phyloP scores from a whole-genome alignment of 2,113 vertebrate genomes.

The Notarius lentiginosus region DNA sequence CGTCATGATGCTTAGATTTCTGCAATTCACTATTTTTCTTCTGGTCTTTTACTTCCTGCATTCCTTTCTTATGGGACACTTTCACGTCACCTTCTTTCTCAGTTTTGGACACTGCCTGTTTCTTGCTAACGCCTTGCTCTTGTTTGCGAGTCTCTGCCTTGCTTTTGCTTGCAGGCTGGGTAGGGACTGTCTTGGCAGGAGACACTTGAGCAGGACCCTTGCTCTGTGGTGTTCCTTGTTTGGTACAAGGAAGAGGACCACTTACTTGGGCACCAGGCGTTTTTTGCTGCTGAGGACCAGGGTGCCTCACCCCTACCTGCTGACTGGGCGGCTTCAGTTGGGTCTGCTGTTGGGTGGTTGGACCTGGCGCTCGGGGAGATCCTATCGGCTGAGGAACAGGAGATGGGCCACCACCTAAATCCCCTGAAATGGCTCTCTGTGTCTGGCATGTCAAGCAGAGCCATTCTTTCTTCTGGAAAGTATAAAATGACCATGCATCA shows the following conservation, averaged over 20 bases:
- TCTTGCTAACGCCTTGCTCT: conserved; percentile 70
- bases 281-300: conserved; percentile 71
- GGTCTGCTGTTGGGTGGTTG: conserved; percentile 68
- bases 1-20: conserved; percentile 86
- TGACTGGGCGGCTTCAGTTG: conserved; percentile 70
- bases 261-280: conserved; percentile 73
- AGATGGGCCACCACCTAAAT: conserved; percentile 81
- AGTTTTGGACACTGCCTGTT: conserved; percentile 66
- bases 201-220: conserved; percentile 64
- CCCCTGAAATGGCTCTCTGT: conserved; percentile 90
- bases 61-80: conserved; percentile 72
- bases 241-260: conserved; percentile 72
- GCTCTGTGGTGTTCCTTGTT: conserved; percentile 75
- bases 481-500: conserved; percentile 32
- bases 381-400: conserved; percentile 72
- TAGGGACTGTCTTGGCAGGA: conserved; percentile 62
- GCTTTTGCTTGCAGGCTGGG: conserved; percentile 71
- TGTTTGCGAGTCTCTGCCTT: conserved; percentile 71
- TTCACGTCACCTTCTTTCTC: conserved; percentile 69
- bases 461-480: conserved; percentile 94
- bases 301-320: conserved; percentile 65
- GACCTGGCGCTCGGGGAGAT: conserved; percentile 73
- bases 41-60: conserved; percentile 73
- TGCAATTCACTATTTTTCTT: conserved; percentile 74
- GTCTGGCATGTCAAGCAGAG: conserved; percentile 99